Percentiles rank a stretch among this genome's conserved stretches.
phyloP scores from a whole-genome alignment of 2,113 vertebrate genomes.

The Rhinopithecus roxellana region DNA sequence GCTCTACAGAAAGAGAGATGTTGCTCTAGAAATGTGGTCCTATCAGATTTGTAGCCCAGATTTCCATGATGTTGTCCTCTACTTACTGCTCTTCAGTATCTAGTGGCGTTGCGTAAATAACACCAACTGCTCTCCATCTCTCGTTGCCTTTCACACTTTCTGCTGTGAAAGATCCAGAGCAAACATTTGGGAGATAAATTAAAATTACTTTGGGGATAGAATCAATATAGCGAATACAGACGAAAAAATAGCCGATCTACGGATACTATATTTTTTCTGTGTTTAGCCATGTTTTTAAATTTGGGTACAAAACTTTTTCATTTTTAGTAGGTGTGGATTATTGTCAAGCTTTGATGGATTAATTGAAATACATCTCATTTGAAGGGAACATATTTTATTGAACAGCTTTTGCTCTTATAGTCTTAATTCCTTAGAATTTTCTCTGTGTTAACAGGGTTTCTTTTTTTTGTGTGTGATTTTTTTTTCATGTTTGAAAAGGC shows the following conservation, averaged over 20 bases:
- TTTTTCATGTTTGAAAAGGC: not conserved
- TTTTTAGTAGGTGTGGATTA: not conserved
- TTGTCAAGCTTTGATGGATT: not conserved
- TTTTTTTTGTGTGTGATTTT: not conserved
- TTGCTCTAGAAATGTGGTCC: not conserved
- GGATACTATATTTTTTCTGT: not conserved
- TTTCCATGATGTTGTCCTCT: not conserved
- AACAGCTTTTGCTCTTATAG: not conserved
- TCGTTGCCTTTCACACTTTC: not conserved
- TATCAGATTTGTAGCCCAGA: not conserved
- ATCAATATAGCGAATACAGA: not conserved
- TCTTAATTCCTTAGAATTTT: not conserved
- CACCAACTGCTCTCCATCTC: not conserved
- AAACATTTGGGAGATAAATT: not conserved
- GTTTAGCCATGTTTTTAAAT: constrained; percentile 34
- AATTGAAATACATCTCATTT: not conserved
- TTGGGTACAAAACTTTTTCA: not conserved
- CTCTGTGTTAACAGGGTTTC: not conserved
- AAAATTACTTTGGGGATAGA: not conserved
- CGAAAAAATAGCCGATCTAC: not conserved
- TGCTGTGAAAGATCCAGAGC: not conserved
- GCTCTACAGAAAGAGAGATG: not conserved
- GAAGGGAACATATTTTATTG: not conserved
- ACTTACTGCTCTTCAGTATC: not conserved
- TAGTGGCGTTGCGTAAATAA: not conserved